Evolutionary conservation across 2,888 invertebrate genomes (phyloP).

Genomic region (Clepsis dumicolana): DNA sequence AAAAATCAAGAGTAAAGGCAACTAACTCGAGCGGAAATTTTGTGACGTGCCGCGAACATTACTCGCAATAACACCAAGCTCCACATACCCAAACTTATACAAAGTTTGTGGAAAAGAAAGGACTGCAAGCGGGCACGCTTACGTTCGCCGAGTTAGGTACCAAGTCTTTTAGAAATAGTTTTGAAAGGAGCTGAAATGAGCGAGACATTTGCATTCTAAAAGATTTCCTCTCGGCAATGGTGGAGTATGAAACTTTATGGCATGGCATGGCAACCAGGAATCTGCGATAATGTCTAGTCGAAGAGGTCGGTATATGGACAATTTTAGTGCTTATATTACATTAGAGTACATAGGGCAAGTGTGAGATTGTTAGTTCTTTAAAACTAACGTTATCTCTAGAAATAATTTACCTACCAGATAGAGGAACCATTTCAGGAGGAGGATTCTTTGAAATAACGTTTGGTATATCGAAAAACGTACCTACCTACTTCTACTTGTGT

Average conservation of each 20-base stretch:
- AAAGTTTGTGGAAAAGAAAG: slow-evolving; percentile 28
- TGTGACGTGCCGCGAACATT: slow-evolving; percentile 5
- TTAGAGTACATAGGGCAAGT: neutral
- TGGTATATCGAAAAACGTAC: too few relatives aligned
- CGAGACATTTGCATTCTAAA: slow-evolving; percentile 78
- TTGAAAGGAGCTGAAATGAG: slow-evolving; percentile 74
- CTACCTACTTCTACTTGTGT: too few relatives aligned
- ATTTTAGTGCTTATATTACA: neutral
- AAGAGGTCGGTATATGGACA: neutral
- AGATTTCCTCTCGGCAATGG: slow-evolving; percentile 62
- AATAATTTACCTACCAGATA: too few relatives aligned
- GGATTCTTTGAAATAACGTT: too few relatives aligned
- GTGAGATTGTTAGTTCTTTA: neutral
- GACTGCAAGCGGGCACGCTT: slow-evolving; percentile 60
- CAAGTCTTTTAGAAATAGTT: slow-evolving; percentile 71
- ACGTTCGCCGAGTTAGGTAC: slow-evolving; percentile 68
- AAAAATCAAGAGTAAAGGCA: neutral
- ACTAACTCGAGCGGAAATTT: slow-evolving; percentile 14
- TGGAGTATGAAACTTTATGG: slow-evolving; percentile 68
- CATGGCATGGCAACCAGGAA: slow-evolving; percentile 53
- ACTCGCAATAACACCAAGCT: slow-evolving; percentile 10
- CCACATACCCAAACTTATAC: slow-evolving; percentile 21
- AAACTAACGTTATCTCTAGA: too few relatives aligned
- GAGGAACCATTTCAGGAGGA: too few relatives aligned
- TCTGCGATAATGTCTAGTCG: slow-evolving; percentile 12